Evolutionary conservation across 2,888 invertebrate genomes (phyloP), one percentile per base, ranked within the genome.

Genomic region (Caenorhabditis panamensis): DNA sequence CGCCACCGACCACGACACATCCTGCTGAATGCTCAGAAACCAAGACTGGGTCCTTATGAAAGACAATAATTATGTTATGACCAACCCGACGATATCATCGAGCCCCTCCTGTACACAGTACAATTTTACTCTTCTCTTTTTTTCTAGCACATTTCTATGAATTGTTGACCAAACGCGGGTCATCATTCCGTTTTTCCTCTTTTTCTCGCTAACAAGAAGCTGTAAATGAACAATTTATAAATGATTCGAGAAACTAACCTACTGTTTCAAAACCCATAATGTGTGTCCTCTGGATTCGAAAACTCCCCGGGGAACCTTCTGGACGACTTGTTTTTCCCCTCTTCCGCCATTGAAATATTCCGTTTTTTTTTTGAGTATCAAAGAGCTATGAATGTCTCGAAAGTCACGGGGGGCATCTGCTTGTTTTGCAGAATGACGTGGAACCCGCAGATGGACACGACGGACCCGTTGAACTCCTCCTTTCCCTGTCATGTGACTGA

Each of bases 91-190:
- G 71, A 71, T 71, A 71, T 71, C 71, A 71, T 36, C 28, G 31
- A 62, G n/a, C n/a, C n/a, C 36, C 62, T 53, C 44, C 56, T 63
- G 63, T 72, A 64, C 72, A 64, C 63, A 72, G 72, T 72, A 63
- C 71, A 71, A 71, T 31, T 53, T 36, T 24, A 16, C 24, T 59
- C 56, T 59, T 24, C 31, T 26, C 24, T 26, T 28, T 56, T 54
- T 56, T 51, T 13, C 20, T 63, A 54, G 56, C 53, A 72, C 37
- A 72, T 37, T 66, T 73, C 20, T 31, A 59, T 59, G 20, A 64
- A 24, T 58, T 64, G 47, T 51, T 73, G 73, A 73, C 73, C 73
- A 24, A 56, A 51, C n/a, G 54, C 73, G 73, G 73, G 73, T 73
- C 73, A 59, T 49, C 51, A 31, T 28, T 61, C 41, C 54, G 22